Conservation (phyloP, 2,113 vertebrate genomes). For the Podarcis raffonei region DNA sequence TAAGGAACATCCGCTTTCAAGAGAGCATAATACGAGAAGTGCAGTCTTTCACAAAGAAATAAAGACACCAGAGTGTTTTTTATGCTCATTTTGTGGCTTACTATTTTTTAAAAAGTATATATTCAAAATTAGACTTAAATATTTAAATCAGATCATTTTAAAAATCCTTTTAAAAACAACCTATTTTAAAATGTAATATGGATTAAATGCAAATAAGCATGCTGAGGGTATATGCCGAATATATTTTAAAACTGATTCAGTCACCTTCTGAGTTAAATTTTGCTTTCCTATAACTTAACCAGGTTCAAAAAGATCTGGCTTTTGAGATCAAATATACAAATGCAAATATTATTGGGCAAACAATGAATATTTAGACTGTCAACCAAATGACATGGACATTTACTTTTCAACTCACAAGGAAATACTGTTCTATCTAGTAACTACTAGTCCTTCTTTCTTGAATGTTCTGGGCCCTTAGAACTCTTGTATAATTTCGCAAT, state of each 20-base stretch:
- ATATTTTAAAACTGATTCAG: neutral
- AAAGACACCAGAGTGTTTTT: neutral
- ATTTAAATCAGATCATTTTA: neutral
- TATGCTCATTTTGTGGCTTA: neutral
- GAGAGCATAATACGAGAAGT: neutral
- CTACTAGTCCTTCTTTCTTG: neutral
- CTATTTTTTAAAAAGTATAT: rapidly evolving
- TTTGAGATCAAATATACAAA: neutral
- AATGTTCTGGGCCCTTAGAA: neutral
- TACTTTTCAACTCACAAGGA: neutral
- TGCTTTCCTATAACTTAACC: neutral
- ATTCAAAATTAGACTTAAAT: too few species aligned
- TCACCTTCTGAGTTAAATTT: neutral
- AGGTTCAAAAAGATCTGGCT: neutral
- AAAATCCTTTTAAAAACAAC: neutral
- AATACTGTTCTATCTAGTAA: neutral
- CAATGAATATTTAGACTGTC: neutral
- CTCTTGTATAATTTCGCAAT: neutral
- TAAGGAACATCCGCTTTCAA: constrained; percentile 32
- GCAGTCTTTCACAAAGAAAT: constrained; percentile 3
- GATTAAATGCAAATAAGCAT: neutral
- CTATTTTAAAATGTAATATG: neutral
- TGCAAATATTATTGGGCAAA: neutral
- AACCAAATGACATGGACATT: neutral
- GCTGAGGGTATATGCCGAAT: neutral